These are phyloP conservation scores for Mylabris sibirica DNA, from an alignment of 2,888 invertebrate species.

Conservation along the genomic window DNA sequence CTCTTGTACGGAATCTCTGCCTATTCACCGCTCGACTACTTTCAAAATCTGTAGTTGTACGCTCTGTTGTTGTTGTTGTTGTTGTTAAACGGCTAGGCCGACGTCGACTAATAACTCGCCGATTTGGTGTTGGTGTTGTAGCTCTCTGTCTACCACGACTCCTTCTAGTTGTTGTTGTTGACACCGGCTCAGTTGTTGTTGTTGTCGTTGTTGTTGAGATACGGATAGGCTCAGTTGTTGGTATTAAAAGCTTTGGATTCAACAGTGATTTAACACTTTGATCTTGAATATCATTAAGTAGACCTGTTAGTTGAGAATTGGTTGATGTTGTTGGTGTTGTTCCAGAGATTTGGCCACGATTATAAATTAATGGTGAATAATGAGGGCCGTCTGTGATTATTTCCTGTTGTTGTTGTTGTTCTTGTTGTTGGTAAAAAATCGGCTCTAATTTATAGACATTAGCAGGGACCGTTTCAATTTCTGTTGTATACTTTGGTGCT, in stretches of 20 bases:
- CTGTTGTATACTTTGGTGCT: slow-evolving; percentile 34
- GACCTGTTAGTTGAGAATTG: slow-evolving; percentile 67
- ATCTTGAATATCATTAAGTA: slow-evolving; percentile 70
- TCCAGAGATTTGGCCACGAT: slow-evolving; percentile 54
- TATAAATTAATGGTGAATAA: slow-evolving; percentile 34
- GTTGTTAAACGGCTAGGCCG: slow-evolving; percentile 54
- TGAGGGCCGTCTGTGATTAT: slow-evolving; percentile 17
- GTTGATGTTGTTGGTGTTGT: slow-evolving; percentile 41
- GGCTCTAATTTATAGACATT: slow-evolving; percentile 37
- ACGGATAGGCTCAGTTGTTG: slow-evolving; percentile 42
- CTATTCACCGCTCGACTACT: slow-evolving; percentile 39
- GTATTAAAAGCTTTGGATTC: slow-evolving; percentile 53
- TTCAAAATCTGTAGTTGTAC: slow-evolving; percentile 36
- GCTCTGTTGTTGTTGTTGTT: slow-evolving; percentile 36
- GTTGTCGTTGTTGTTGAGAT: slow-evolving; percentile 7
- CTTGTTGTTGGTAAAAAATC: slow-evolving; percentile 20
- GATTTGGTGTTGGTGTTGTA: slow-evolving; percentile 60
- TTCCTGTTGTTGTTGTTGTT: slow-evolving; percentile 13
- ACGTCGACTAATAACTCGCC: slow-evolving; percentile 57
- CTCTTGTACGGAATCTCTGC: slow-evolving; percentile 54
- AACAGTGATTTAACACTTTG: slow-evolving; percentile 57
- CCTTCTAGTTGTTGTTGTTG: slow-evolving; percentile 59
- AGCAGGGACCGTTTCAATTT: slow-evolving; percentile 40
- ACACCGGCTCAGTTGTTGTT: slow-evolving; percentile 58
- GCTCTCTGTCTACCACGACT: slow-evolving; percentile 64